Percentiles rank a stretch among this genome's conserved stretches.
phyloP scores from a whole-genome alignment of 2,888 invertebrate species.

The Idaea biselata region DNA sequence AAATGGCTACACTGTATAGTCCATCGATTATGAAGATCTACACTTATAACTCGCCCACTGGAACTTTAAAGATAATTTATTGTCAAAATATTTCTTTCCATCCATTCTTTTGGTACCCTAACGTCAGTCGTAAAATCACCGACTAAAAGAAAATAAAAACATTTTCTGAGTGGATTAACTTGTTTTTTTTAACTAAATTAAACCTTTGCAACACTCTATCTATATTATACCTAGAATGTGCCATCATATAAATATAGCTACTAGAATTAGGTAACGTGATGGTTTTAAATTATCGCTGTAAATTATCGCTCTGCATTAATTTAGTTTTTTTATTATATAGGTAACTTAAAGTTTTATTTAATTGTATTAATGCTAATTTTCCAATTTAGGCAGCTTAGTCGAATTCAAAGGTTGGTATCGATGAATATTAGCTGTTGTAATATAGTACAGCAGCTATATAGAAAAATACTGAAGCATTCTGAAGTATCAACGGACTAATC shows the following conservation, averaged over 20 bases:
- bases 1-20: too few relatives aligned
- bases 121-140: conserved; percentile 10
- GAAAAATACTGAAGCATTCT: too few relatives aligned
- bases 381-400: not conserved
- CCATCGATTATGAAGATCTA: too few relatives aligned
- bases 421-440: not conserved
- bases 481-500: too few relatives aligned
- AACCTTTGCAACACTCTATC: not conserved
- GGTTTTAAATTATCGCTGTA: not conserved
- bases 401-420: not conserved
- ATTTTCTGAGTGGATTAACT: not conserved
- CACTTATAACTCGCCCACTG: too few relatives aligned
- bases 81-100: too few relatives aligned
- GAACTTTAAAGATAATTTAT: too few relatives aligned
- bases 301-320: not conserved
- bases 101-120: too few relatives aligned
- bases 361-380: not conserved
- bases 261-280: not conserved
- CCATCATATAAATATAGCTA: not conserved
- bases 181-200: not conserved
- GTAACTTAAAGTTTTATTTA: not conserved
- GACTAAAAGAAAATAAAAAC: not conserved
- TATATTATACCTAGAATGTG: not conserved
- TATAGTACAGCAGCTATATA: not conserved
- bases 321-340: not conserved